Percentiles rank a stretch among this genome's conserved stretches.
Evolutionary conservation across 2,113 vertebrate species (phyloP).

Genomic region (Genyomyrus donnyi): DNA sequence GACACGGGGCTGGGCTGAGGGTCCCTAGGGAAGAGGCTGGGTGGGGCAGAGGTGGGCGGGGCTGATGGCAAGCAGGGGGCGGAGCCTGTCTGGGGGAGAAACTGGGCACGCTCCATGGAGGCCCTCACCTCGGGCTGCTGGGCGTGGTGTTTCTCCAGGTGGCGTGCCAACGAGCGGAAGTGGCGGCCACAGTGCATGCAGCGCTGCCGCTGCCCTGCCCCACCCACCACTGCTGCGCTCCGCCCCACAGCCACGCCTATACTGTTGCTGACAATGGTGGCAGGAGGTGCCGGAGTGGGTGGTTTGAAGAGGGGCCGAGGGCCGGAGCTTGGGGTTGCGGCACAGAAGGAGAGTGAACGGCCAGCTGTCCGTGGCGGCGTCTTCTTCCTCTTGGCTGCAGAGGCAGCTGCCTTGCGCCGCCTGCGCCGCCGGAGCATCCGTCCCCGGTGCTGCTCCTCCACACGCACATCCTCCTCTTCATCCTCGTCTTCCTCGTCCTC

Average conservation of each 20-base stretch:
- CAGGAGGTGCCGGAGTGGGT: slow-evolving; percentile 42
- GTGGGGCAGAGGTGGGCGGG: slow-evolving; percentile 26
- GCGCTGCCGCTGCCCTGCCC: slow-evolving; percentile 48
- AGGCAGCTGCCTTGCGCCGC: slow-evolving; percentile 34
- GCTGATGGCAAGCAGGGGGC: not conserved
- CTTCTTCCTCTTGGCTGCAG: slow-evolving; percentile 46
- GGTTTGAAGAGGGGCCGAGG: slow-evolving; percentile 53
- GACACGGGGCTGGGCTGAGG: slow-evolving; percentile 1
- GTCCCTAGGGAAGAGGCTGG: slow-evolving; percentile 24
- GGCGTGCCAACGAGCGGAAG: slow-evolving; percentile 61
- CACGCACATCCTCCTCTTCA: slow-evolving; percentile 12
- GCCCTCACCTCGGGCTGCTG: slow-evolving; percentile 62
- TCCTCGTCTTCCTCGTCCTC: slow-evolving; percentile 30
- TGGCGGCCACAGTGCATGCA: slow-evolving; percentile 64
- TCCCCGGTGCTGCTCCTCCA: slow-evolving; percentile 33
- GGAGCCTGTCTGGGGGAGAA: slow-evolving; percentile 29
- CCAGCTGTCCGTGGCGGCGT: slow-evolving; percentile 37
- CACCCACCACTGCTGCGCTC: slow-evolving; percentile 40
- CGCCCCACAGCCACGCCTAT: slow-evolving; percentile 25
- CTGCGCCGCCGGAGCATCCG: slow-evolving; percentile 39
- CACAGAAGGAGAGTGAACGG: slow-evolving; percentile 11
- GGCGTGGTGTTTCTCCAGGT: slow-evolving; percentile 64
- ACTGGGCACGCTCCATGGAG: slow-evolving; percentile 40
- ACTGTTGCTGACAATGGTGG: slow-evolving; percentile 12
- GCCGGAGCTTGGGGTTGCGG: slow-evolving; percentile 24